Evolutionary conservation across 2,888 invertebrate species (phyloP), one percentile per base, ranked within the genome.

Genomic region (Nephrotoma flavescens): DNA sequence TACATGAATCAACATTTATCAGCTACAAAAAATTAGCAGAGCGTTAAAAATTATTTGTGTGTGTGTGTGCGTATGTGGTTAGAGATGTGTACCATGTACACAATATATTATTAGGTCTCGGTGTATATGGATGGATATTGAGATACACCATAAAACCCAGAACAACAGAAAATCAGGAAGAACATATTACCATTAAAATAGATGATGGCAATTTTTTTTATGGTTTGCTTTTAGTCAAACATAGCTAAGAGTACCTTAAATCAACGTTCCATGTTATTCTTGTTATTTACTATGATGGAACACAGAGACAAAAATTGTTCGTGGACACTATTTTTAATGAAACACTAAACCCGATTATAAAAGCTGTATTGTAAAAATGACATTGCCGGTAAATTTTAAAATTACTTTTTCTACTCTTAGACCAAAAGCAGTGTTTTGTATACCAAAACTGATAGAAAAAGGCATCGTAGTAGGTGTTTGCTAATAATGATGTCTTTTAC

Each of bases 21-120:
- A 84, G 84, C 84, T 42, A 42, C 42, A 15, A 84, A 84, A 84
- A 84, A 84, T 84, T 84, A 84, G 42, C 84, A 84, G 84, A 84
- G 84, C 42, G 84, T 84, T 84, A 84, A 42, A 84, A 41, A 84
- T 84, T 42, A 71, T 71, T 71, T 71, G 71, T 71, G 71, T 71
- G 71, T 71, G 71, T 71, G 71, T 31, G 31, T 31, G 31, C 31
- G 31, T 31, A 31, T 31, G 31, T 31, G 71, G 71, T 71, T 71
- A 71, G 71, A 71, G 19, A 9, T 71, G 71, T 71, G 3, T 31
- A 71, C 3, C 71, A 71, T 71, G 71, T 71, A 71, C 71, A 71
- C 71, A 71, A 71, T 71, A 71, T 71, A 57, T 31, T 57, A 71
- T 31, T 57, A 71, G 71, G 31, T 31, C 7, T 71, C 71, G 3